A percentile compares a stretch with the other conserved stretches of the same genome.
phyloP scores from a whole-genome alignment of 2,113 vertebrate genomes.

The Prunella fulvescens region DNA sequence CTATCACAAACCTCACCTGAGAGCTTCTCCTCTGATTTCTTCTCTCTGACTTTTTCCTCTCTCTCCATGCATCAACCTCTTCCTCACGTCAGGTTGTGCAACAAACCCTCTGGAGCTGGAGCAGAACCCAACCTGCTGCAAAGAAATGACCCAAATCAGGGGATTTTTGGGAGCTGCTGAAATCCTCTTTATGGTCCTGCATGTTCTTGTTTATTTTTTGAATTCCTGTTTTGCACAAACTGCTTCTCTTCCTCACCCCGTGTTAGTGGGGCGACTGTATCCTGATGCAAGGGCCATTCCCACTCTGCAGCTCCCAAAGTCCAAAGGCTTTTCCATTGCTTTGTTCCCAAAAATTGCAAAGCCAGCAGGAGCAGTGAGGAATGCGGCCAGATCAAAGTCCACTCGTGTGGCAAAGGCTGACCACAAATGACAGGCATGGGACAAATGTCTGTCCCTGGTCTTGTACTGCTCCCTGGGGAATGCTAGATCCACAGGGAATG shows the following conservation, averaged over 20 bases:
- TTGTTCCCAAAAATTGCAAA: background rate
- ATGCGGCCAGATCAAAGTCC: background rate
- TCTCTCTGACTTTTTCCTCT: background rate
- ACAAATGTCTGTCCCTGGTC: background rate
- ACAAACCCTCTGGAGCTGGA: background rate
- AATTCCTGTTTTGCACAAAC: background rate
- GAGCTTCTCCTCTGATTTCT: background rate
- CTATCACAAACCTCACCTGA: background rate
- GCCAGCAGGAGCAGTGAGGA: background rate
- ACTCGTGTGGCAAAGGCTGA: background rate
- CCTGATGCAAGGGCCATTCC: background rate
- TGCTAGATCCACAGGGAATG: background rate
- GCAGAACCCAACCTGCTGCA: background rate
- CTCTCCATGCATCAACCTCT: background rate
- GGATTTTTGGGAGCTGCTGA: background rate
- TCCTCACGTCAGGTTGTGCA: background rate
- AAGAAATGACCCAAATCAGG: conserved; percentile 8
- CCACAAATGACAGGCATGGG: background rate
- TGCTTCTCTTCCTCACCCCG: accelerated
- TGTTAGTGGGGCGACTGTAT: too few species aligned
- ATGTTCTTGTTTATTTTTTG: background rate
- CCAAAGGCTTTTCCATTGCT: background rate
- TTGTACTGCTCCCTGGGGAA: background rate
- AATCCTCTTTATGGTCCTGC: background rate
- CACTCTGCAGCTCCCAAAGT: background rate